A percentile compares a stretch with the other conserved stretches of the same genome.
Evolutionary conservation across 1,140 invertebrate species (phyloP).

Genomic region (Spodoptera frugiperda): DNA sequence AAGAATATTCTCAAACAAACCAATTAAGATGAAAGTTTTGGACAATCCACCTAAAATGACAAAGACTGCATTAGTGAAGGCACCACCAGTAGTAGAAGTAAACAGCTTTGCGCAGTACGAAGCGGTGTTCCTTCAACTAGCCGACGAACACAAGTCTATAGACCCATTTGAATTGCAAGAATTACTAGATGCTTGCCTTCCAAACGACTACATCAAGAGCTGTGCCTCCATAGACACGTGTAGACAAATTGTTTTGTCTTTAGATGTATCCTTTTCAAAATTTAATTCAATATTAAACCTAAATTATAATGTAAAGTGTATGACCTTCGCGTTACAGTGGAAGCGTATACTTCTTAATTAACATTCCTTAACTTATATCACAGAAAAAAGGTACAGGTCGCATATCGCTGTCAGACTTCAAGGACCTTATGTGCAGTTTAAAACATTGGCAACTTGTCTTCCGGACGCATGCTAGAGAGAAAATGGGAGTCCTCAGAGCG

Average conservation of each 20-base stretch:
- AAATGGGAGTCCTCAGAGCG: constrained; percentile 95
- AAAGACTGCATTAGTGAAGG: constrained; percentile 91
- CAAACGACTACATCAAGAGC: constrained; percentile 98
- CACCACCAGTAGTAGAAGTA: constrained; percentile 88
- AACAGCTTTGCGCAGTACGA: constrained; percentile 95
- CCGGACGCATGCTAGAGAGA: constrained; percentile 96
- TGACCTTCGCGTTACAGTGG: too few species aligned
- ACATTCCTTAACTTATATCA: constrained; percentile 72
- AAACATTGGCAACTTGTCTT: constrained; percentile 97
- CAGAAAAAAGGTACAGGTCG: constrained; percentile 93
- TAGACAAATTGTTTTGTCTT: constrained; percentile 94
- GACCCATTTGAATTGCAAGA: constrained; percentile 97
- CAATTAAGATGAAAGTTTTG: constrained; percentile 93
- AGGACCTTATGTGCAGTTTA: constrained; percentile 96
- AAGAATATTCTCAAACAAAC: constrained; percentile 93
- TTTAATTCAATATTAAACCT: not conserved
- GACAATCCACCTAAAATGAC: constrained; percentile 91
- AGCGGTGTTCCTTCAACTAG: constrained; percentile 95
- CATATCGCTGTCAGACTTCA: constrained; percentile 95
- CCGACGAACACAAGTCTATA: constrained; percentile 95
- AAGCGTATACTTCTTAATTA: too few species aligned
- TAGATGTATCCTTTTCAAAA: constrained; percentile 90
- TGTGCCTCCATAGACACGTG: constrained; percentile 97
- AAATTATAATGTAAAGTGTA: too few species aligned
- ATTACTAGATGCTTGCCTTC: constrained; percentile 95